These are phyloP conservation scores for Istiophorus platypterus DNA, from an alignment of 2,113 vertebrate species.

Conservation along the genomic window DNA sequence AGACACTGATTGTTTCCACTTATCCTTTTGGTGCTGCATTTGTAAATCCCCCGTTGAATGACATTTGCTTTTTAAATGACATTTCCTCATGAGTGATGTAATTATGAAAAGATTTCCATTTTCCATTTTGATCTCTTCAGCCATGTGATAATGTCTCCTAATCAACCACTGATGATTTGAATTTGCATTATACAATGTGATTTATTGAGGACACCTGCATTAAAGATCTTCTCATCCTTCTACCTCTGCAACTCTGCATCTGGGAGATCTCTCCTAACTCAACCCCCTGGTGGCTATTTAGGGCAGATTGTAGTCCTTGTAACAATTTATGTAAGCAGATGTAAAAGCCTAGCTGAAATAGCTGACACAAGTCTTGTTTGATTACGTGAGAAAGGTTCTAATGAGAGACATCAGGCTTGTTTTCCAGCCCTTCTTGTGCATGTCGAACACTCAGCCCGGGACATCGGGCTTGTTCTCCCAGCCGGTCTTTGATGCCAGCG, in stretches of 20 bases:
- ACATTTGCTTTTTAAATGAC: constrained; percentile 57
- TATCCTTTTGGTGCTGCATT: constrained; percentile 45
- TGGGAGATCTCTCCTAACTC: constrained; percentile 16
- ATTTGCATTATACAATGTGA: constrained; percentile 40
- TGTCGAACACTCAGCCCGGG: constrained; percentile 62
- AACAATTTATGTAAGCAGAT: constrained; percentile 67
- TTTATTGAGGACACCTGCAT: constrained; percentile 23
- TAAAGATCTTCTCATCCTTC: constrained; percentile 12
- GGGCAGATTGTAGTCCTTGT: constrained; percentile 51
- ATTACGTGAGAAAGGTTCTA: constrained; percentile 76
- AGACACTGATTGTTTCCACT: constrained; percentile 49
- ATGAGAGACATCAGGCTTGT: constrained; percentile 79
- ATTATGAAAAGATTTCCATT: constrained; percentile 50
- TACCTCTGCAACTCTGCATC: neutral
- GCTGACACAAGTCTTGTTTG: constrained; percentile 73
- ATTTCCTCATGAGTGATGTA: constrained; percentile 63
- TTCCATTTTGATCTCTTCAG: constrained; percentile 42
- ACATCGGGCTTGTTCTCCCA: constrained; percentile 68
- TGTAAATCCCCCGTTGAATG: constrained; percentile 56
- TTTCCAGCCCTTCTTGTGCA: constrained; percentile 70
- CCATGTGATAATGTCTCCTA: constrained; percentile 24
- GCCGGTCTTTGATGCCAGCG: constrained; percentile 82
- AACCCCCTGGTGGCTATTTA: constrained; percentile 41
- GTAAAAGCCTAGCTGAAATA: constrained; percentile 76
- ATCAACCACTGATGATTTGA: constrained; percentile 41